phyloP scores from a whole-genome alignment of 2,888 invertebrate species.

The Lasioglossum zephyrum region DNA sequence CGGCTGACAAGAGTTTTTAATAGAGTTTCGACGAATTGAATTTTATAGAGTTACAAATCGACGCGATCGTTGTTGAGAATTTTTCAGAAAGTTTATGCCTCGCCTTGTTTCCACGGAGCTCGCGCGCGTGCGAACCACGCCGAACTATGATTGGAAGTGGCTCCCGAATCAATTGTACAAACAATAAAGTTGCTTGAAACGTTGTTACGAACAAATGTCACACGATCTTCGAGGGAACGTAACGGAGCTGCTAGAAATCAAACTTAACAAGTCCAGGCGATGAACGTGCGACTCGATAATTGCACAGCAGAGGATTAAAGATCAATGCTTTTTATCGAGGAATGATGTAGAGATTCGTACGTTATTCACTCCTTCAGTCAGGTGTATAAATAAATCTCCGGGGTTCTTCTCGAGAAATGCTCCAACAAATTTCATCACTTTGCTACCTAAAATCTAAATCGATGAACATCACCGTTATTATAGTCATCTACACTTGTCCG shows the following conservation, averaged over 20 bases:
- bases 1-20: slow-evolving; percentile 22
- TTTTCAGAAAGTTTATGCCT: slow-evolving; percentile 41
- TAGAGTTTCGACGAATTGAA: slow-evolving; percentile 24
- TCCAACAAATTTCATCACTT: background rate
- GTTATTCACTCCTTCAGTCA: background rate
- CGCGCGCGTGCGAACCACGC: slow-evolving; percentile 1
- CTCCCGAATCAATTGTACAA: background rate
- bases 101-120: slow-evolving; percentile 23
- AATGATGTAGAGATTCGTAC: background rate
- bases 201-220: background rate
- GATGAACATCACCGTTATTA: background rate
- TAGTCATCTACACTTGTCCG: background rate
- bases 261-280: background rate
- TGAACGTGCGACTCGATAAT: too few species aligned
- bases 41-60: slow-evolving; percentile 31
- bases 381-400: background rate
- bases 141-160: background rate
- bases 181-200: background rate
- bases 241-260: background rate
- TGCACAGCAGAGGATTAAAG: background rate
- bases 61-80: slow-evolving; percentile 42
- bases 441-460: slow-evolving; percentile 2
- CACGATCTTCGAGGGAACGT: slow-evolving; percentile 5
- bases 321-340: background rate
- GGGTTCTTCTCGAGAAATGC: background rate